Conservation (phyloP, 2,797 vertebrate genomes). For the Brachymystax lenok region DNA sequence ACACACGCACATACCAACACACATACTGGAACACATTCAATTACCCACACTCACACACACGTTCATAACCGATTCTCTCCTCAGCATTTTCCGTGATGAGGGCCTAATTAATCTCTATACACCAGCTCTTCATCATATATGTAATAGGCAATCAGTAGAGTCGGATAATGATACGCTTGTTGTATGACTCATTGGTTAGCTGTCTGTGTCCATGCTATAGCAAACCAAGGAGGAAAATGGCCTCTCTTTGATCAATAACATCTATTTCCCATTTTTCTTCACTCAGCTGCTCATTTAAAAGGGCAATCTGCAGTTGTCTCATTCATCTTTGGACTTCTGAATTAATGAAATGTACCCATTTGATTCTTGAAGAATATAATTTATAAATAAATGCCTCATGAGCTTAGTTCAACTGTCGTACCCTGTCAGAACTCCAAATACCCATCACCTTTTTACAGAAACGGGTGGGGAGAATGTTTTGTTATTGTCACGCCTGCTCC, state of each 20-base stretch:
- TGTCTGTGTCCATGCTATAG: constrained; percentile 33
- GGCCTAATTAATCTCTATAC: constrained; percentile 63
- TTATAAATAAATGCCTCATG: no score
- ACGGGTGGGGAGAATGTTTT: no score
- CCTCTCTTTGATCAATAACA: constrained; percentile 41
- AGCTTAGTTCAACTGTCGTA: no score
- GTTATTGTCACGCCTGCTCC: no score
- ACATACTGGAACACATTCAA: neutral
- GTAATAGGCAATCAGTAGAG: constrained; percentile 58
- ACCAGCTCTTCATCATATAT: constrained; percentile 63
- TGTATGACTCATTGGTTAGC: constrained; percentile 41
- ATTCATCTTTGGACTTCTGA: no score
- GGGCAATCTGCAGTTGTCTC: no score
- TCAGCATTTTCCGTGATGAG: constrained; percentile 50
- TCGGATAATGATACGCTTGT: constrained; percentile 57
- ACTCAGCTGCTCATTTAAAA: constrained; percentile 43
- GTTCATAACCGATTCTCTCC: constrained; percentile 42
- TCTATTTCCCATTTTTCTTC: constrained; percentile 39
- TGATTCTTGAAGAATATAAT: no score
- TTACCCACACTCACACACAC: neutral
- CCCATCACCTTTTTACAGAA: no score
- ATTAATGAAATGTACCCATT: no score
- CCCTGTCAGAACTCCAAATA: no score
- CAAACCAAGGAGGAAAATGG: constrained; percentile 18
- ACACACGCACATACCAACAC: neutral